Base-by-base conservation (phyloP, 2,113 vertebrate genomes). In the Corythaixoides concolor region DNA sequence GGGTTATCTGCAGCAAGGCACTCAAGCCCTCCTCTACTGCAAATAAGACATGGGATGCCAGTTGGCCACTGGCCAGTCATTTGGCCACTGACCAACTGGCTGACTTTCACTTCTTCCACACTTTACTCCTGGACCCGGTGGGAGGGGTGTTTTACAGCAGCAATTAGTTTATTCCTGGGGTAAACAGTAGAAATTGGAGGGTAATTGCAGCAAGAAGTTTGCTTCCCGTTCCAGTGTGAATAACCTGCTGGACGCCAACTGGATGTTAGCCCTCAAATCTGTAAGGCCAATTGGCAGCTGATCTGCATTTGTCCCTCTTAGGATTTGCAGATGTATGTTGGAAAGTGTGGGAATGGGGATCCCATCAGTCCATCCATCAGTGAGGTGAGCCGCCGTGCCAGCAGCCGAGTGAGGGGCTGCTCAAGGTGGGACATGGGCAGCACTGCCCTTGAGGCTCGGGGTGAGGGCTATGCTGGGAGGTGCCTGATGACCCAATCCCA, bases 121-220 rank as follows among this genome's bases (percentile, higher is more conserved):
- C 90, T 95, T 97, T 90, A 73, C 89, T 96, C 82, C 93, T 83
- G 91, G 92, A 83, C 55, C 93, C 67, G 83, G 45, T 85, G 95
- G 95, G 94, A 95, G 91, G 94, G 72, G 94, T 95, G 56, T 92
- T 97, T 97, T 94, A 97, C 79, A 77, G 95, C 83, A 95, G 88
- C 92, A 95, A 43, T 84, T 95, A 83, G 90, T 97, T 98, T 96
- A 97, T 97, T 97, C 93, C 90, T 91, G 95, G 96, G 96, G 94
- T 96, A 97, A 98, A 97, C 93, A 95, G 97, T 94, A 96, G 96
- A 85, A 93, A 92, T 59, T 81, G 90, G 89, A 96, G 96, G 95
- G 93, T 92, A 94, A 96, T 95, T 93, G 85, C 94, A 96, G 95
- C 77, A 87, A 97, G 94, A 95, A 97, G 77, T 70, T 97, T 79